Evolutionary conservation across 1,140 invertebrate genomes (phyloP).

Genomic region (Phthorimaea operculella): DNA sequence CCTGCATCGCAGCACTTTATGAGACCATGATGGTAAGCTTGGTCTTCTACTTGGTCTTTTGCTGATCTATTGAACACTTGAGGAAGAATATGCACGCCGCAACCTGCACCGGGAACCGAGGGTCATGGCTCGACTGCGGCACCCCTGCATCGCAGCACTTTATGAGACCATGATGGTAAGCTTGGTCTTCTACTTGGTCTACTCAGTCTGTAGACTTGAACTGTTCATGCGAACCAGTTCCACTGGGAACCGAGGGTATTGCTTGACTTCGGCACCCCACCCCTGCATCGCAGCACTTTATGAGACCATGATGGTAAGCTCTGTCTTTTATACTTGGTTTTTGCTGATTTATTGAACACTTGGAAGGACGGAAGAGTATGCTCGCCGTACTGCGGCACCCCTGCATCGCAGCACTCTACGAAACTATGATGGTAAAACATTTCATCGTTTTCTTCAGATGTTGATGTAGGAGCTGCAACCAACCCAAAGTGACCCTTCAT

Average conservation of each 20-base stretch:
- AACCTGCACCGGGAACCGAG: slow-evolving; percentile 75
- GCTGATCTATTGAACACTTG: too few species aligned
- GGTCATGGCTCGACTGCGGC: slow-evolving; percentile 73
- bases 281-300: slow-evolving; percentile 75
- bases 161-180: slow-evolving; percentile 77
- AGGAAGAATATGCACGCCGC: slow-evolving; percentile 74
- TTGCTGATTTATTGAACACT: too few species aligned
- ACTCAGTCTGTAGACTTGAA: too few species aligned
- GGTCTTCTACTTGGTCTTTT: too few species aligned
- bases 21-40: slow-evolving; percentile 76
- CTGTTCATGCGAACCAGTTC: slow-evolving; percentile 74
- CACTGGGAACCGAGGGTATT: slow-evolving; percentile 75
- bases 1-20: slow-evolving; percentile 74
- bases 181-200: too few species aligned
- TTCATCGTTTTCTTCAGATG: too few species aligned
- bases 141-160: slow-evolving; percentile 74
- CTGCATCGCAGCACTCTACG: slow-evolving; percentile 74
- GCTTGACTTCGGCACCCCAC: slow-evolving; percentile 72
- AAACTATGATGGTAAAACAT: slow-evolving; percentile 76
- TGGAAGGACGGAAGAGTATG: slow-evolving; percentile 77
- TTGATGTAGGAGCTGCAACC: too few species aligned
- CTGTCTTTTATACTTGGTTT: too few species aligned
- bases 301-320: slow-evolving; percentile 75
- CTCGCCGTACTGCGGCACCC: slow-evolving; percentile 73
- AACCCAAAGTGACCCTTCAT: too few species aligned